Evolutionary conservation across 2,888 invertebrate genomes (phyloP).

Genomic region (Drepana falcataria): DNA sequence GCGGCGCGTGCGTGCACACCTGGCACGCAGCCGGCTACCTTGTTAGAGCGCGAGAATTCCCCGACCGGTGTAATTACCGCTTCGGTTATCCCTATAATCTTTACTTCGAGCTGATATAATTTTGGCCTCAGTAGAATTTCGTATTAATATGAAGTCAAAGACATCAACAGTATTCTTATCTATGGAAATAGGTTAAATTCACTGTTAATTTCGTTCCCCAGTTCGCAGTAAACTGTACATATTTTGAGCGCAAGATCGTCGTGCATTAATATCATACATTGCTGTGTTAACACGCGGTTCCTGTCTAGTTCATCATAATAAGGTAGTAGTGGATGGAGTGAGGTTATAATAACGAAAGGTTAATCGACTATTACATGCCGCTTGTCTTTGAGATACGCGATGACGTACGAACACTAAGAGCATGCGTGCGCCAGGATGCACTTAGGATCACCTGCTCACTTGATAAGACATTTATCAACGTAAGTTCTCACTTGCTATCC

Average conservation of each 20-base stretch:
- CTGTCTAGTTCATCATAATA: background rate
- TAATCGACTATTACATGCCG: background rate
- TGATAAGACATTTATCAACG: background rate
- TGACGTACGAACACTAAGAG: background rate
- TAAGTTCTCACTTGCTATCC: background rate
- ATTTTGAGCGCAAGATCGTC: no score
- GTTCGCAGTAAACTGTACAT: no score
- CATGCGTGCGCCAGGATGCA: background rate
- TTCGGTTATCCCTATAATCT: slow-evolving; percentile 22
- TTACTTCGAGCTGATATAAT: background rate
- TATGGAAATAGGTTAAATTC: no score
- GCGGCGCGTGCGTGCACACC: slow-evolving; percentile 38
- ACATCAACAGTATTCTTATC: no score
- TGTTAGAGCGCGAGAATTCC: slow-evolving; percentile 49
- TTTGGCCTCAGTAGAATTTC: background rate
- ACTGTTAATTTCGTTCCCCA: no score
- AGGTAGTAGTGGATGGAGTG: background rate
- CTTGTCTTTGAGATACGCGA: background rate
- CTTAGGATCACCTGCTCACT: background rate
- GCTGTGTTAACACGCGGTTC: background rate
- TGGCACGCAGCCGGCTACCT: slow-evolving; percentile 67
- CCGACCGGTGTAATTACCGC: slow-evolving; percentile 55
- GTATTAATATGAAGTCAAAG: background rate
- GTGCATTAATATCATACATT: background rate
- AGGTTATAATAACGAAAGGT: background rate